Percentiles rank a stretch among this genome's conserved stretches.
phyloP scores from a whole-genome alignment of 2,113 vertebrate species.

The Melozone crissalis region DNA sequence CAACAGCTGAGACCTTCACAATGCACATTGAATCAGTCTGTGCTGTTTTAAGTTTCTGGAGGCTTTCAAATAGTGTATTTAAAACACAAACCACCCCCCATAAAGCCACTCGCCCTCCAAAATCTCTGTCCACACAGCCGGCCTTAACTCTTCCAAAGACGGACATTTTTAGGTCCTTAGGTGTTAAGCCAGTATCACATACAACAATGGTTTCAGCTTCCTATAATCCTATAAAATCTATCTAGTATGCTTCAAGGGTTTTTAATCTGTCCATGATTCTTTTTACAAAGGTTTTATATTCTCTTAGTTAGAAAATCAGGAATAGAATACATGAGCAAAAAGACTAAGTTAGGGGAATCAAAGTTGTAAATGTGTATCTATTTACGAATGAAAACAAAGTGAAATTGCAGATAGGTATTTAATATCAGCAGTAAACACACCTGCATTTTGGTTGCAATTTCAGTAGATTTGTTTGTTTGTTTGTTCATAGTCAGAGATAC shows the following conservation, averaged over 20 bases:
- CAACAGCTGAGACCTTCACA: not conserved
- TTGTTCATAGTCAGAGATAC: not conserved
- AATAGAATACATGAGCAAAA: not conserved
- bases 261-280: not conserved
- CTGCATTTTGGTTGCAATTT: not conserved
- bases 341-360: not conserved
- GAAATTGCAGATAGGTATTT: not conserved
- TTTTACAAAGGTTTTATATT: not conserved
- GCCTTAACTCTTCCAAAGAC: not conserved
- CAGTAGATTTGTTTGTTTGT: not conserved
- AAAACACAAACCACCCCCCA: not conserved
- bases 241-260: not conserved
- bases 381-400: not conserved
- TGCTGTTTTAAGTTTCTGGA: not conserved
- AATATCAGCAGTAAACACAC: not conserved
- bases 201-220: not conserved
- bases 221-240: not conserved
- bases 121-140: not conserved
- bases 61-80: not conserved
- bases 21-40: rapidly evolving
- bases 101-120: not conserved
- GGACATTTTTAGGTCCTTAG: not conserved
- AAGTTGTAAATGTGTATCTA: not conserved
- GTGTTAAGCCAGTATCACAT: not conserved
- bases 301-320: not conserved